Evolutionary conservation across 2,888 invertebrate genomes (phyloP).

Genomic region (Drosophila prolongata): DNA sequence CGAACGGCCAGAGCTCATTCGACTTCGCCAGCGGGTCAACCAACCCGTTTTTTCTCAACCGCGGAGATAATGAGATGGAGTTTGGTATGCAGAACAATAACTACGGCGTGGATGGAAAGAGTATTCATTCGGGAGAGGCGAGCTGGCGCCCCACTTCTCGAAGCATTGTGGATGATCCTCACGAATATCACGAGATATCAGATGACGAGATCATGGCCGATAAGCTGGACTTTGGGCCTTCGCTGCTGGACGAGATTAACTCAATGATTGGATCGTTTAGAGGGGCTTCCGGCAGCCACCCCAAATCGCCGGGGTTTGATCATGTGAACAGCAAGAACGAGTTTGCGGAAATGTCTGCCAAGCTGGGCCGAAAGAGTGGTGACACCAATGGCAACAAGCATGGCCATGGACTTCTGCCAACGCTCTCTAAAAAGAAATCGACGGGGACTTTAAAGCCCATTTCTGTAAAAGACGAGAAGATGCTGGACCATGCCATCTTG

Average conservation of each 20-base stretch:
- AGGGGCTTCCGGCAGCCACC: constrained; percentile 77
- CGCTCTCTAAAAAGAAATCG: constrained; percentile 81
- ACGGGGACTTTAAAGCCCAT: constrained; percentile 90
- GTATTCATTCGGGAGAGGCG: constrained; percentile 52
- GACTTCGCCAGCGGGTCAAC: constrained; percentile 80
- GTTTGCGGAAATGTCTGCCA: constrained; percentile 87
- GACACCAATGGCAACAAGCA: constrained; percentile 81
- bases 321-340: constrained; percentile 90
- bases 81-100: constrained; percentile 83
- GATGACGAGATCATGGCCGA: constrained; percentile 88
- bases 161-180: constrained; percentile 84
- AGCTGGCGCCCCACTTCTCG: constrained; percentile 69
- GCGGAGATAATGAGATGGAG: constrained; percentile 61
- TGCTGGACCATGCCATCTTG: constrained; percentile 95
- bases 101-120: constrained; percentile 78
- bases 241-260: constrained; percentile 95
- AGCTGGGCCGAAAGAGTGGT: constrained; percentile 67
- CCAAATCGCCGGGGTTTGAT: constrained; percentile 84
- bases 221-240: constrained; percentile 92
- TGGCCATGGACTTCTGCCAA: constrained; percentile 52
- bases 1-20: constrained; percentile 81
- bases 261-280: constrained; percentile 91
- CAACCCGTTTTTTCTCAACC: constrained; percentile 82
- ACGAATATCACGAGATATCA: constrained; percentile 93
- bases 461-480: constrained; percentile 96